A percentile compares a stretch with the other conserved stretches of the same genome.
phyloP scores from a whole-genome alignment of 2,888 invertebrate species.

The Lepidocyrtoides sp. region DNA sequence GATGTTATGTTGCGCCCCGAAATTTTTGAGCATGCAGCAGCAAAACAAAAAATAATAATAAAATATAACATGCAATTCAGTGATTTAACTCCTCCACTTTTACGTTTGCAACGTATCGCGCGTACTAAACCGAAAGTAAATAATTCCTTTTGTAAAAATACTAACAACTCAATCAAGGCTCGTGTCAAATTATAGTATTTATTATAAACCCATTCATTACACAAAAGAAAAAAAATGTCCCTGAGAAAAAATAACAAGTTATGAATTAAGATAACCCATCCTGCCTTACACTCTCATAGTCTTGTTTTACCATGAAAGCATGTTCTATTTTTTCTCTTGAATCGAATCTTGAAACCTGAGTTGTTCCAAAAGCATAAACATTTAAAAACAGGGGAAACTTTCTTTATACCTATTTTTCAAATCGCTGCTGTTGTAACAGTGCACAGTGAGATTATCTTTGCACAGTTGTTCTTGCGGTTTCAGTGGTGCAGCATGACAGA shows the following conservation, averaged over 20 bases:
- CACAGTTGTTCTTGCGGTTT: not conserved
- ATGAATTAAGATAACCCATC: constrained; percentile 67
- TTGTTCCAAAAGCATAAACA: not conserved
- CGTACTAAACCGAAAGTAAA: constrained; percentile 23
- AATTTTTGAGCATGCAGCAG: not conserved
- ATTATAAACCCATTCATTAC: constrained; percentile 75
- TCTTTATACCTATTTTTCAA: not conserved
- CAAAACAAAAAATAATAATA: too few species aligned
- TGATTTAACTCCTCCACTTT: constrained; percentile 50
- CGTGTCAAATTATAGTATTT: constrained; percentile 72
- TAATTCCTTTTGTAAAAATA: constrained; percentile 32
- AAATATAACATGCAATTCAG: constrained; percentile 64
- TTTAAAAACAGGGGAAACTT: constrained; percentile 15
- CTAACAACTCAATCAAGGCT: constrained; percentile 73
- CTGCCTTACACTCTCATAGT: not conserved
- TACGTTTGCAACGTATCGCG: not conserved
- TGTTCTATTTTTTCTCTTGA: not conserved
- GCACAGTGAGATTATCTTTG: constrained; percentile 1
- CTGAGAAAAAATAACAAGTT: constrained; percentile 72
- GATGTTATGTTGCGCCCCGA: constrained; percentile 11
- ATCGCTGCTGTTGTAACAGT: not conserved
- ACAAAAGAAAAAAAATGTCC: constrained; percentile 25
- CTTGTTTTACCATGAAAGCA: constrained; percentile 1
- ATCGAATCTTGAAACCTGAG: not conserved
- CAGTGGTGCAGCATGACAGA: too few species aligned